A percentile compares a stretch with the other conserved stretches of the same genome.
Conservation (phyloP, 2,888 invertebrate genomes). For the Sthenelais limicola region DNA sequence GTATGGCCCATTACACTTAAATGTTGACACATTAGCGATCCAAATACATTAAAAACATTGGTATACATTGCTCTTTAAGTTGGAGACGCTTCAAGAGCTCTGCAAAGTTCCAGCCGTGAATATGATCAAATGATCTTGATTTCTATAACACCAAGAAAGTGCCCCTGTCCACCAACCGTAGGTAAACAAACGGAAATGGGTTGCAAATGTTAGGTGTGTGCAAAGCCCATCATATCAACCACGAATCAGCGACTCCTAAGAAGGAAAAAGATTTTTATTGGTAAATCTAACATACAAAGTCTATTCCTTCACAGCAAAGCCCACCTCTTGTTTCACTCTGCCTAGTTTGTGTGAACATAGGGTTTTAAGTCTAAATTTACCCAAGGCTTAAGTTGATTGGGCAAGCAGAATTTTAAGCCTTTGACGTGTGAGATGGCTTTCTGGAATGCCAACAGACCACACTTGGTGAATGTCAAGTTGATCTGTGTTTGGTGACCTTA, state of each 20-base stretch:
- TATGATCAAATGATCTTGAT: no score
- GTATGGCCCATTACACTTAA: no score
- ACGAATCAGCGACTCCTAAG: slow-evolving; percentile 4
- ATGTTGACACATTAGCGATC: slow-evolving; percentile 30
- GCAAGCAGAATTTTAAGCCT: background rate
- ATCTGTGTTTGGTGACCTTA: no score
- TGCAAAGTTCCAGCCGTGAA: no score
- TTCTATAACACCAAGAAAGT: no score
- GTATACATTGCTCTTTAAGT: background rate
- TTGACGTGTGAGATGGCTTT: no score
- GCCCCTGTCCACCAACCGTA: no score
- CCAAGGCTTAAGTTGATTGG: background rate
- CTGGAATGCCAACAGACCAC: no score
- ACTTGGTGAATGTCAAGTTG: no score
- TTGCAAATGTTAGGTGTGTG: slow-evolving; percentile 22
- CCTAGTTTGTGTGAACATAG: background rate
- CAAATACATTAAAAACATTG: slow-evolving; percentile 23
- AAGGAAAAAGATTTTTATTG: slow-evolving; percentile 6
- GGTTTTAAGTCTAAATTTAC: background rate
- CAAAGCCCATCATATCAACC: background rate
- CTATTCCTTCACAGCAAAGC: background rate
- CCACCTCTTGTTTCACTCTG: slow-evolving; percentile 10
- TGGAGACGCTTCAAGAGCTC: no score
- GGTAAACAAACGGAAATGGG: no score
- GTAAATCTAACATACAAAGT: background rate